Evolutionary conservation across 2,113 vertebrate species (phyloP).

Genomic region (Actinemys pallida): DNA sequence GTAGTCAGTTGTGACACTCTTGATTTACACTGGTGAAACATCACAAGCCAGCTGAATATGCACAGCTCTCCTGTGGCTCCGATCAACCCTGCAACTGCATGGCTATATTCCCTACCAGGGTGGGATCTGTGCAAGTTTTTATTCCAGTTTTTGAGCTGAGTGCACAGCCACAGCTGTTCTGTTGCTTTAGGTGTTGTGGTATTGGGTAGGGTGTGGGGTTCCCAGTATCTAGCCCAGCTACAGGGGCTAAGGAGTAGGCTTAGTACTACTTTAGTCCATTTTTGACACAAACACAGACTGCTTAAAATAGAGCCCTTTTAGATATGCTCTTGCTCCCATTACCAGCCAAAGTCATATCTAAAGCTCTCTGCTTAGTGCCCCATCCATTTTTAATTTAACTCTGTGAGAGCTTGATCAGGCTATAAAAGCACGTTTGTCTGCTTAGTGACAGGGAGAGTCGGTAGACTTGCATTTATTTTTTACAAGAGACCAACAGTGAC

Average conservation of each 20-base stretch:
- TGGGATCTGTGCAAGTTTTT: neutral
- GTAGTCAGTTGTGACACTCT: neutral
- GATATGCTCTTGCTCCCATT: neutral
- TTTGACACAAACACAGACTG: neutral
- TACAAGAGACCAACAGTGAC: neutral
- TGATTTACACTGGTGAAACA: neutral
- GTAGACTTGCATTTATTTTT: neutral
- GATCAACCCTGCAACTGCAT: neutral
- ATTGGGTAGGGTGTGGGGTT: neutral
- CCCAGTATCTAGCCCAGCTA: accelerated
- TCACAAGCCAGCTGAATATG: neutral
- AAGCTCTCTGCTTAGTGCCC: neutral
- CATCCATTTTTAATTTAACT: neutral
- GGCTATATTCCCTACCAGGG: neutral
- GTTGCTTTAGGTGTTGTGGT: neutral
- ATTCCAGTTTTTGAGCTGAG: neutral
- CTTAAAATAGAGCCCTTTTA: neutral
- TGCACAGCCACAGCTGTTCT: neutral
- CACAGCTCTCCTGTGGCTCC: neutral
- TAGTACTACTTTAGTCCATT: neutral
- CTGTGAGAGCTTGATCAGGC: neutral
- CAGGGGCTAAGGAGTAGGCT: neutral
- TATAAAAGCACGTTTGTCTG: neutral
- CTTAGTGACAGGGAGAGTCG: neutral
- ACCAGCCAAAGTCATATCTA: neutral